Evolutionary conservation across 92 coral and sea anemone genomes (phyloP), one percentile per base, ranked within the genome.

Genomic region (Diadumene lineata): DNA sequence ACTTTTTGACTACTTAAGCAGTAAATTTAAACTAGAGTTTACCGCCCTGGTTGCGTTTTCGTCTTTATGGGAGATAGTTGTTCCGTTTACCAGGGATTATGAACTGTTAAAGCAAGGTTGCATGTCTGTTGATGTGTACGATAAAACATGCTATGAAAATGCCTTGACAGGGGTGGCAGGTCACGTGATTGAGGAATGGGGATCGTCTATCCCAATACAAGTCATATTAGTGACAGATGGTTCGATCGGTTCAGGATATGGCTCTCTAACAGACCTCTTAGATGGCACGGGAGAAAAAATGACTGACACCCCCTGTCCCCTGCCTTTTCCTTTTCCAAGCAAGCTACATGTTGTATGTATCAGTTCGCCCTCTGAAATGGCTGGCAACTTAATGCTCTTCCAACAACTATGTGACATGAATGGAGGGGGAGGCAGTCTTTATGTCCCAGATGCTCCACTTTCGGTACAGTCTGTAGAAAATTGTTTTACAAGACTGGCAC

Each of bases 151-250:
- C 56, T 85, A 81, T 84, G 99, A 88, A 34, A 96, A 96, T 77
- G 99, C 97, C 4, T 75, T 96, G 10, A 96, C 94, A 70, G 99
- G 99, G 0, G 99, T 96, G 10, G 97, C 92, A 0, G 94, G 91
- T n/a, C 97, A 92, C 73, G 97, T 96, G 38, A 87, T 96, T 19
- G 97, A 96, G 48, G 99, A 96, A 60, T 96, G 99, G 99, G 99
- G 99, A 2, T 86, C 97, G 4, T 92, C 99, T 3, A 94, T 96
- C 9, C 99, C 99, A 0, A 83, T 92, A 15, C 99, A 96, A 69
- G 86, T 92, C 31, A 84, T 96, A 55, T 16, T 96, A 69, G 99
- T 96, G 46, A 96, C 99, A 0, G 97, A 92, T 62, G 99, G 99
- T 28, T 90, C 93, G 34, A 75, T 84, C 56, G 98, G 98, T 7